Base-by-base conservation (phyloP, 2,888 invertebrate genomes). In the Euspilapteryx auroguttella region DNA sequence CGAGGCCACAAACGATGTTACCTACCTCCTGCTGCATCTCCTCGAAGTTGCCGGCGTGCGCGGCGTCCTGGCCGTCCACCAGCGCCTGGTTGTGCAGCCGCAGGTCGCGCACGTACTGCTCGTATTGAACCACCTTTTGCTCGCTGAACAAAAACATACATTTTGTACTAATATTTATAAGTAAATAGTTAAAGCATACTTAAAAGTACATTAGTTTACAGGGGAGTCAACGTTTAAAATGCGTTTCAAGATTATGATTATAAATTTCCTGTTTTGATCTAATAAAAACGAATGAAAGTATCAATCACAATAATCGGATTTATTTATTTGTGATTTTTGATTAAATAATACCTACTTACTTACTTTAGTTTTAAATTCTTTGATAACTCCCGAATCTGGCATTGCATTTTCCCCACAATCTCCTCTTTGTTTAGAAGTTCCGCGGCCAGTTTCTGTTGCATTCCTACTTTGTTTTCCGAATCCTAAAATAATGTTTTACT, bases 361-460 rank as follows among this genome's bases (percentile, higher is more conserved):
- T 42, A 75, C 75, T 65, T 65, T 9, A 73, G 38, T 46, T 71
- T 73, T 6, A 64, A 55, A 37, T 54, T 68, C 49, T 71, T 75
- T 4, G 55, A 56, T 26, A 69, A 38, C 32, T 75, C 71, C 37
- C 69, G 48, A 29, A 69, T 55, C 47, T 75, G 71, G 31, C 40
- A 47, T 40, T 73, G 71, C 65, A 75, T 64, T 37, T 75, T 69
- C 26, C 49, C 49, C 31, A 71, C 39, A 34, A 65, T 49, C 49
- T 75, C 71, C 35, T 75, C 76, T 37, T 75, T 78, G 35, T 50
- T 63, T 5, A 69, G 36, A 15, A 79, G 52, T 34, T 79, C 78
- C 5, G 64, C 64, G 3, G 71, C 68, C 37, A 79, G 36, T 43
- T 73, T 75, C 38, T 75, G 73, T 46, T 78, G 68, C 42, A 69